A percentile compares a stretch with the other conserved stretches of the same genome.
These are phyloP conservation scores for Fabriciana adippe DNA, from an alignment of 2,888 invertebrate species.

Conservation along the genomic window DNA sequence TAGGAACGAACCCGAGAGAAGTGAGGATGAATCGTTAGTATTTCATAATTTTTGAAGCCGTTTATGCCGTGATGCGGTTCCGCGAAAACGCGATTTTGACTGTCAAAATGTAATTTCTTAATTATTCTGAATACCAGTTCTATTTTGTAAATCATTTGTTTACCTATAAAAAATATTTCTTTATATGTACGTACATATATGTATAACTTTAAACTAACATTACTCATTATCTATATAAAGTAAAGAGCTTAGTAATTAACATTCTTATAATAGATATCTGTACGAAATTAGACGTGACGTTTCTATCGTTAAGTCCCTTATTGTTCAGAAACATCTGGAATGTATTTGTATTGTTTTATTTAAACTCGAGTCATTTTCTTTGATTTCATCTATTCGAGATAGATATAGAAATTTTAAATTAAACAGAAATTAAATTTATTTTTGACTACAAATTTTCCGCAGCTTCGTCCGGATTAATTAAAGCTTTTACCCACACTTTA, in stretches of 20 bases:
- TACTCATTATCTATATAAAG: slow-evolving; percentile 38
- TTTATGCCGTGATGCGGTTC: no score
- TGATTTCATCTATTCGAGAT: not conserved
- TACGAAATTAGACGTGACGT: slow-evolving; percentile 34
- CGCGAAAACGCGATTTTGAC: no score
- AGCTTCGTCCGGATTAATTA: no score
- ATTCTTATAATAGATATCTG: slow-evolving; percentile 60
- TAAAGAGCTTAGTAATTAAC: slow-evolving; percentile 70
- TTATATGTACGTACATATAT: not conserved
- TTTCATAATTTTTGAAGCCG: no score
- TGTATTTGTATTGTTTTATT: slow-evolving; percentile 30
- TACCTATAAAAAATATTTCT: not conserved
- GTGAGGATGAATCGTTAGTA: no score
- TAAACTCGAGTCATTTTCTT: slow-evolving; percentile 13
- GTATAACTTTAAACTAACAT: not conserved
- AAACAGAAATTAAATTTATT: not conserved
- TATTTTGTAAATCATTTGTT: no score
- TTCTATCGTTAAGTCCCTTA: slow-evolving; percentile 33
- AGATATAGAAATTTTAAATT: not conserved
- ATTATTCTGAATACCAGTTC: no score
- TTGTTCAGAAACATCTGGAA: slow-evolving; percentile 38
- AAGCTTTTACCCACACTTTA: no score
- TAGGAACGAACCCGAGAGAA: no score
- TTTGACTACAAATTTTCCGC: no score
- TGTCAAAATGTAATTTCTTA: no score